Evolutionary conservation across 2,797 vertebrate species (phyloP).

Genomic region (Bradypodion ventrale): DNA sequence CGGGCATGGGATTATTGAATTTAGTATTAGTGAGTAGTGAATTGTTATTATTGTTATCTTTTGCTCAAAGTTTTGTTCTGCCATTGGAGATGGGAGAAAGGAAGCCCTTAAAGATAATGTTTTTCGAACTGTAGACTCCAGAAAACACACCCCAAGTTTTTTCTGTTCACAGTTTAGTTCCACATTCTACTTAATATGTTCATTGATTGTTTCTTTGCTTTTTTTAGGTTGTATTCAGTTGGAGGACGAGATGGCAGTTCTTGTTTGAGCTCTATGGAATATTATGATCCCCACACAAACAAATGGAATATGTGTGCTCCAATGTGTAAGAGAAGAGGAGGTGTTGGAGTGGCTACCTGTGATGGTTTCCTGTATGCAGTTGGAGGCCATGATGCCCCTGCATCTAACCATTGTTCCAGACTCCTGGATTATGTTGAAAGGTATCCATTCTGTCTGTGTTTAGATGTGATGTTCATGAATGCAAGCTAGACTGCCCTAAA

Average conservation of each 20-base stretch:
- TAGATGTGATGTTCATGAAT: background rate
- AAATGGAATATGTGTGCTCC: slow-evolving; percentile 83
- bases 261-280: slow-evolving; percentile 82
- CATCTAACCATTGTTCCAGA: slow-evolving; percentile 80
- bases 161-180: background rate
- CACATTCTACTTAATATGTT: background rate
- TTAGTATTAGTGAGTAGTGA: no score
- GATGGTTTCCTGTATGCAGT: slow-evolving; percentile 82
- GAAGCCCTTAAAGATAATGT: no score
- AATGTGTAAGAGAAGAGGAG: slow-evolving; percentile 82
- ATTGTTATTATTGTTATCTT: no score
- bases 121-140: no score
- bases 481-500: background rate
- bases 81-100: background rate
- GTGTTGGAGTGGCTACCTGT: slow-evolving; percentile 80
- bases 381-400: slow-evolving; percentile 81
- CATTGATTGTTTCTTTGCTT: slow-evolving; percentile 21
- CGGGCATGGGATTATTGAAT: background rate
- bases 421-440: slow-evolving; percentile 81
- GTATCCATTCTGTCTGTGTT: slow-evolving; percentile 58
- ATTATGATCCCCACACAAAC: slow-evolving; percentile 82
- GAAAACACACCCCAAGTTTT: accelerated
- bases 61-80: no score
- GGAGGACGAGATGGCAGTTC: slow-evolving; percentile 82
- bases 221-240: slow-evolving; percentile 78